phyloP scores from a whole-genome alignment of 2,888 invertebrate genomes.

The Chrysotoxum bicinctum region DNA sequence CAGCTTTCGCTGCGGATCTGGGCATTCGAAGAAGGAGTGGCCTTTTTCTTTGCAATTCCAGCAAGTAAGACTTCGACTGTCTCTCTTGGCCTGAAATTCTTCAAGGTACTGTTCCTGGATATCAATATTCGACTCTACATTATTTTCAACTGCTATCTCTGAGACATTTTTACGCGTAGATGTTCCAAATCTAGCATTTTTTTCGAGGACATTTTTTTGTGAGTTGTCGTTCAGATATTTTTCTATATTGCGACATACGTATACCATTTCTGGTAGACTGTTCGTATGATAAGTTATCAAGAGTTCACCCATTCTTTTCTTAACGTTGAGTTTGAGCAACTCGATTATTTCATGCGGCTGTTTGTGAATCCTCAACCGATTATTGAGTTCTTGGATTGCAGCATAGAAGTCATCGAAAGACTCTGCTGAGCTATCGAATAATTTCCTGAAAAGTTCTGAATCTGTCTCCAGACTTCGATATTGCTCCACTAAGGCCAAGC shows the following conservation, averaged over 20 bases:
- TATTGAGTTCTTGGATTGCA: not conserved
- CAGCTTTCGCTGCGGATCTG: not conserved
- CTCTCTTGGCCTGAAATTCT: no score
- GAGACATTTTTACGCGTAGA: not conserved
- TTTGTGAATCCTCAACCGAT: no score
- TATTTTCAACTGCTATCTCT: not conserved
- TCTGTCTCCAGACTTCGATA: conserved; percentile 10
- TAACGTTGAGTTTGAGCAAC: no score
- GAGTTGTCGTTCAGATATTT: not conserved
- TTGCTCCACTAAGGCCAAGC: not conserved
- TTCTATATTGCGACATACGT: not conserved
- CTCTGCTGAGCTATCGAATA: not conserved
- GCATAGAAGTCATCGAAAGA: conserved; percentile 10
- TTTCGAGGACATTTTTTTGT: no score
- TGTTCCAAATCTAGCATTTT: not conserved
- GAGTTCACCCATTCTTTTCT: no score
- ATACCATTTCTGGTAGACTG: not conserved
- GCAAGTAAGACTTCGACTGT: no score
- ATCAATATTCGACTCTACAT: no score
- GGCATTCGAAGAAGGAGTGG: not conserved
- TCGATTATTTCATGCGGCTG: no score
- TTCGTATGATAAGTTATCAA: no score
- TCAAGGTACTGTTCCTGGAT: no score
- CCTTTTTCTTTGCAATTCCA: not conserved
- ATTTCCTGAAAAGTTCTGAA: no score